Evolutionary conservation across 2,888 invertebrate genomes (phyloP).

Genomic region (Rotaria magnacalcarata): DNA sequence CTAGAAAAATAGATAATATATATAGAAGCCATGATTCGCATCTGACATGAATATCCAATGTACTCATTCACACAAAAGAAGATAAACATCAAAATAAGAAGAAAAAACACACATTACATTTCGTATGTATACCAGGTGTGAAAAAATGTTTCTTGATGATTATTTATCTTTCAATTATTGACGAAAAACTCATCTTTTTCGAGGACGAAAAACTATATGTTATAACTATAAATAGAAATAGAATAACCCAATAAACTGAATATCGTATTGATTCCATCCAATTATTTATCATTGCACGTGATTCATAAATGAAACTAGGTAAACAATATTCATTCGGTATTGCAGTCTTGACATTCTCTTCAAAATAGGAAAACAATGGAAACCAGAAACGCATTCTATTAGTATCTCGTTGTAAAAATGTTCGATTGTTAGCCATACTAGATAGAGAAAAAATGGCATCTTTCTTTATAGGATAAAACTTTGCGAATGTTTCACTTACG

Average conservation of each 20-base stretch:
- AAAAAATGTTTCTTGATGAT: background rate
- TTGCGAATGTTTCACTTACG: background rate
- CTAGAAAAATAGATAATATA: no score
- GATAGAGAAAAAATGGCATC: background rate
- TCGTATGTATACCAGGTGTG: background rate
- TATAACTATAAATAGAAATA: background rate
- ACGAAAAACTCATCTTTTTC: background rate
- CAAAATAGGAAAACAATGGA: constrained; percentile 91
- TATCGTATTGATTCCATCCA: background rate
- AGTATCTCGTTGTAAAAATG: constrained; percentile 68
- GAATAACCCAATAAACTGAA: background rate
- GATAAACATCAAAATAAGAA: no score
- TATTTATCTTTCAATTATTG: background rate
- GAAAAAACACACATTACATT: no score
- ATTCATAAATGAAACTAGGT: background rate
- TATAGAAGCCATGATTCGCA: no score
- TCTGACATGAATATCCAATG: no score
- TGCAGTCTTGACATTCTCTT: constrained; percentile 67
- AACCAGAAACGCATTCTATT: constrained; percentile 82
- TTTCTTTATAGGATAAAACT: no score
- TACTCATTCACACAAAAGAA: no score
- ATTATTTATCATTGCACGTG: background rate
- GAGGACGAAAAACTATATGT: background rate
- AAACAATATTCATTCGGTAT: constrained; percentile 75
- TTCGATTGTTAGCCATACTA: constrained; percentile 89